Conservation (phyloP, 64 coral and sea anemone genomes). For the Pocillopora damicornis region DNA sequence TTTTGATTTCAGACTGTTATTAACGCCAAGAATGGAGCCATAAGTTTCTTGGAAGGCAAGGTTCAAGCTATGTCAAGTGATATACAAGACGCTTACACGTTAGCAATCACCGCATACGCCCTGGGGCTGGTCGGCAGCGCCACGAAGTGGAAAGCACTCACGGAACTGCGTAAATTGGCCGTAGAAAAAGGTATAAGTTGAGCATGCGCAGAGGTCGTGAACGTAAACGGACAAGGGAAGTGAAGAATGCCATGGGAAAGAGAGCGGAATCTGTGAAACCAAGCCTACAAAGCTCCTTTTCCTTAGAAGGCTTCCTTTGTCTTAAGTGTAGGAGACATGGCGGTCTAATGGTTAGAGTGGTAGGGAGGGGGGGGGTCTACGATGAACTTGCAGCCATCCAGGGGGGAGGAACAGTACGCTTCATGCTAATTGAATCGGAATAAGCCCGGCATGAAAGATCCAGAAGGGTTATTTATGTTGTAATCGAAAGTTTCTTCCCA, state of each 20-base stretch:
- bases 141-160: conserved; percentile 39
- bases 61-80: conserved; percentile 32
- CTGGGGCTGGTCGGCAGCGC: conserved; percentile 45
- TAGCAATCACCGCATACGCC: conserved; percentile 73
- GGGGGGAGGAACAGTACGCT: no score
- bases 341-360: no score
- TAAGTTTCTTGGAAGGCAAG: conserved; percentile 57
- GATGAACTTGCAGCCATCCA: no score
- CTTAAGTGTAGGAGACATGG: no score
- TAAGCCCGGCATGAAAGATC: no score
- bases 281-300: no score
- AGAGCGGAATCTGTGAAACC: no score
- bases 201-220: not conserved
- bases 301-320: no score
- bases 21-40: conserved; percentile 38
- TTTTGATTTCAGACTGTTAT: conserved; percentile 40
- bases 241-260: not conserved
- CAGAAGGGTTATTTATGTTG: no score
- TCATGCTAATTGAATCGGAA: no score
- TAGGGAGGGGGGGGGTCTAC: no score
- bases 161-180: conserved; percentile 49
- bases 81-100: conserved; percentile 63
- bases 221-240: not conserved
- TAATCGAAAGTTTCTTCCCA: no score
- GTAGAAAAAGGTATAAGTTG: conserved; percentile 59